A percentile compares a stretch with the other conserved stretches of the same genome.
These are phyloP conservation scores for Neodontobutis hainanensis DNA, from an alignment of 2,113 vertebrate species.

Conservation along the genomic window DNA sequence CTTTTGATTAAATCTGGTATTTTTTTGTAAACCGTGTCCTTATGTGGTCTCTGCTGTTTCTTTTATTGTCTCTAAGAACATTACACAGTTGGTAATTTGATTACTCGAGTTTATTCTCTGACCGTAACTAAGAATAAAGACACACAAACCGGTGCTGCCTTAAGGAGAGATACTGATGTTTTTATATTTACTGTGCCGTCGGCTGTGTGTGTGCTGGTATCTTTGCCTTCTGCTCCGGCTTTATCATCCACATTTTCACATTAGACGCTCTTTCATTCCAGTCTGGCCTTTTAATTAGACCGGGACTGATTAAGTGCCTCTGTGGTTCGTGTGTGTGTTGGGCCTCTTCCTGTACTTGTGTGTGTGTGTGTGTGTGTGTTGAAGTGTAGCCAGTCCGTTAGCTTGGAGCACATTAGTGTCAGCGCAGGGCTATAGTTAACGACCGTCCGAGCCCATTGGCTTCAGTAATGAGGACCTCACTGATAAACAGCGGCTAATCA, in stretches of 20 bases:
- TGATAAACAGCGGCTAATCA: slow-evolving; percentile 76
- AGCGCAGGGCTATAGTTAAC: slow-evolving; percentile 62
- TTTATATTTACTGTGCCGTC: slow-evolving; percentile 44
- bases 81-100: slow-evolving; percentile 14
- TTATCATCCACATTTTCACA: slow-evolving; percentile 63
- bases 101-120: slow-evolving; percentile 12
- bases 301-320: slow-evolving; percentile 73
- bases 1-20: no score
- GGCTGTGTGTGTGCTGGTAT: not conserved
- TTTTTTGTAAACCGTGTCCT: no score
- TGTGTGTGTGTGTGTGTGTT: slow-evolving; percentile 9
- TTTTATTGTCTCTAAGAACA: slow-evolving; percentile 10
- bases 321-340: slow-evolving; percentile 36
- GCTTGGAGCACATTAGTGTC: slow-evolving; percentile 61
- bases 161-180: slow-evolving; percentile 24
- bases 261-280: slow-evolving; percentile 65
- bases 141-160: not conserved
- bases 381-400: slow-evolving; percentile 48
- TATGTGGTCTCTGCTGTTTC: not conserved
- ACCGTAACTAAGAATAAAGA: not conserved
- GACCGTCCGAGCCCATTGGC: slow-evolving; percentile 62
- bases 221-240: slow-evolving; percentile 30
- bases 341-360: not conserved
- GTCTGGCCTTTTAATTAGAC: slow-evolving; percentile 76
- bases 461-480: slow-evolving; percentile 68